Evolutionary conservation across 2,888 invertebrate species (phyloP), one percentile per base, ranked within the genome.

Genomic region (Hypolimnas misippus): DNA sequence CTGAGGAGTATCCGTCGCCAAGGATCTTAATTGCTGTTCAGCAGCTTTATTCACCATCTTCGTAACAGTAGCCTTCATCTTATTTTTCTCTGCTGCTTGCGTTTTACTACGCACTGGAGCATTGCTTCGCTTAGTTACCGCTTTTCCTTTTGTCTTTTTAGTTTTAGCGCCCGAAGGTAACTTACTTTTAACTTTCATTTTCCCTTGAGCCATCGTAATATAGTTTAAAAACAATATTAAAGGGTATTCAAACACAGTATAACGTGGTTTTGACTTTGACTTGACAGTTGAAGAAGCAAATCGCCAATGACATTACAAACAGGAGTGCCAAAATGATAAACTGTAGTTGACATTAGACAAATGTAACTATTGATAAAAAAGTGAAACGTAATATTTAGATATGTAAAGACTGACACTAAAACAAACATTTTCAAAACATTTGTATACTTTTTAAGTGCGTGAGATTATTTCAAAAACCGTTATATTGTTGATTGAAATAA

Each of bases 21-120:
- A 80, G 1, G 94, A 90, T 54, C 95, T 83, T 50, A 96, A 87
- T 81, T 95, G 95, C 69, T 94, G 83, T 78, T 96, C 96, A 54
- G 94, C 93, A 2, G 94, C 92, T 74, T 93, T 94, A 76, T 96
- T 95, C n/a, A 96, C 94, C 77, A 94, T 94, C 82, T 94, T 95
- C 5, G 94, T 93, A 12, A 96, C 93, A 58, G 92, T 92, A 67
- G 93, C 93, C 74, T 95, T 95, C 77, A 95, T 87, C 74, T 94
- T 95, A 70, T 93, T 93, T 0, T 93, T 82, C 76, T 94, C 94
- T 55, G 93, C 84, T 25, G 92, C 85, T 61, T 92, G 92, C 72
- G 94, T 93, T 75, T 95, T 95, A 38, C 94, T 93, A 62, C 93
- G 93, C 17, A 94, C 93, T 0, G 95, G 95, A 21, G 94, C 93